Conservation (phyloP, 2,888 invertebrate species). For the Rhaphigaster nebulosa region DNA sequence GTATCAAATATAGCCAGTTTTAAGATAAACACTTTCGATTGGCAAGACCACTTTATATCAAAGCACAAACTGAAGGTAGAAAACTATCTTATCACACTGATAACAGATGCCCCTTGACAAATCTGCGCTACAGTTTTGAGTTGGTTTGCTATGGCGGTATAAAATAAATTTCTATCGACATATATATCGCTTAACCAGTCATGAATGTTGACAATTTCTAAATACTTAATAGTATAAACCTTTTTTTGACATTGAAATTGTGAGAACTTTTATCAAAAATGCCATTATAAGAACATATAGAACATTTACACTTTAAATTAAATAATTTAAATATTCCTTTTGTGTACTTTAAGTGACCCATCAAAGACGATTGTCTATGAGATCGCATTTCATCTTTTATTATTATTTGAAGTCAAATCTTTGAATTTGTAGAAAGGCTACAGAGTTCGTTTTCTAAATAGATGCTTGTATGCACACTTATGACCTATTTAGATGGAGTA, state of each 20-base stretch:
- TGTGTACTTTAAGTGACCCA: not conserved
- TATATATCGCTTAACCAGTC: not conserved
- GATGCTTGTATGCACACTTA: no score
- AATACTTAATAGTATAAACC: not conserved
- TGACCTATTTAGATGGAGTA: no score
- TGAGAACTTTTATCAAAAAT: not conserved
- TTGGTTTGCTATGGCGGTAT: not conserved
- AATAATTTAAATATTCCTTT: not conserved
- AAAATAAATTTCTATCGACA: not conserved
- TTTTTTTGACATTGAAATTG: not conserved
- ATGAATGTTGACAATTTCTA: not conserved
- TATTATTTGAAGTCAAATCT: no score
- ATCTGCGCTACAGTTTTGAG: not conserved
- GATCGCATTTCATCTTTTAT: not conserved
- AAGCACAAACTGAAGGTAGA: not conserved
- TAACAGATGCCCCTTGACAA: not conserved
- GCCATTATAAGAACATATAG: not conserved
- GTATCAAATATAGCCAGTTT: not conserved
- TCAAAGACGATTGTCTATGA: not conserved
- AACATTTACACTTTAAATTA: not conserved
- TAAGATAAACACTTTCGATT: not conserved
- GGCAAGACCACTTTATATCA: not conserved
- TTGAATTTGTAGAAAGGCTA: no score
- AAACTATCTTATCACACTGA: conserved; percentile 1
- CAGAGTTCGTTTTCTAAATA: no score